Conservation (phyloP, 2,113 vertebrate genomes). For the Mustelus asterias region DNA sequence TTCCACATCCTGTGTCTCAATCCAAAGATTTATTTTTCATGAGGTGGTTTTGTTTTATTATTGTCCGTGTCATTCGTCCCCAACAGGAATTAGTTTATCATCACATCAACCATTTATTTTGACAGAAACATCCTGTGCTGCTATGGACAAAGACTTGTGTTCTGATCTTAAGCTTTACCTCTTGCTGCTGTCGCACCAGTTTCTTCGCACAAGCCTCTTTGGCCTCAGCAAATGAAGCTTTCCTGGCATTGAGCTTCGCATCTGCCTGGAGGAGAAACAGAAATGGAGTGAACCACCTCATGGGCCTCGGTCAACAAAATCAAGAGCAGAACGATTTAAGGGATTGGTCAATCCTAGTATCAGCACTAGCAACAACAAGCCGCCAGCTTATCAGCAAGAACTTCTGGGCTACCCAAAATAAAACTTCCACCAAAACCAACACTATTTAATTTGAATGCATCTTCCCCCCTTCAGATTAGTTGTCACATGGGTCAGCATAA, state of each 20-base stretch:
- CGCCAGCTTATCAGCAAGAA: neutral
- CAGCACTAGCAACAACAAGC: neutral
- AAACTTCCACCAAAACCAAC: neutral
- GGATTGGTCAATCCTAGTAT: neutral
- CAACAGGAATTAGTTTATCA: neutral
- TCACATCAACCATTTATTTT: neutral
- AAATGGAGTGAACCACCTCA: neutral
- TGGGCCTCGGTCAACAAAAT: neutral
- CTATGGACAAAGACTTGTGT: neutral
- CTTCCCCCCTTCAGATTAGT: neutral
- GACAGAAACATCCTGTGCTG: neutral
- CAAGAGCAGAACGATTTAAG: neutral
- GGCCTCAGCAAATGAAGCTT: conserved; percentile 6
- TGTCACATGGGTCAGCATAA: neutral
- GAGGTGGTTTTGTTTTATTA: neutral
- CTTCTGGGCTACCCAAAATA: neutral
- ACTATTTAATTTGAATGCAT: neutral
- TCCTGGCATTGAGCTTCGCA: neutral
- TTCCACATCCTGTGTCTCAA: neutral
- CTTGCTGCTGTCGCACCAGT: neutral
- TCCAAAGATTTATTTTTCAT: neutral
- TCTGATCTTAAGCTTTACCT: neutral
- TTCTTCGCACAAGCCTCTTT: neutral
- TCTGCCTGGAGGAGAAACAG: conserved; percentile 21
- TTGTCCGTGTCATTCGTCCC: neutral